A percentile compares a stretch with the other conserved stretches of the same genome.
Evolutionary conservation across 2,113 vertebrate species (phyloP).

Genomic region (Dipodomys spectabilis): DNA sequence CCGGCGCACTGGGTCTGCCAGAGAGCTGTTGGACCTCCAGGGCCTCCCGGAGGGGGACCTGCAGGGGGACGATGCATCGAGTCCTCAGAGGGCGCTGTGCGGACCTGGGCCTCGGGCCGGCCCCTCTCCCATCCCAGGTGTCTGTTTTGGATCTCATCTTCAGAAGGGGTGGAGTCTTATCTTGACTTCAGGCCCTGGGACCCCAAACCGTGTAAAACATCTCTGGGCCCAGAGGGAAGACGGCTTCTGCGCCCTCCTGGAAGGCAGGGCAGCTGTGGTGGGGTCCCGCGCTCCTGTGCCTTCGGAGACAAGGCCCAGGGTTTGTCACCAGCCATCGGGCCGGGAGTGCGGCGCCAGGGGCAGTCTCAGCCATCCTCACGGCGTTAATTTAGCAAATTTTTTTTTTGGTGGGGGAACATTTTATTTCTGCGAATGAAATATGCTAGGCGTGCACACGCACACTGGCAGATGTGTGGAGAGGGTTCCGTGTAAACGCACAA

Average conservation of each 20-base stretch:
- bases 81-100: not conserved
- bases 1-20: too few relatives aligned
- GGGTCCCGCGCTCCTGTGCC: not conserved
- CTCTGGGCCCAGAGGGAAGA: not conserved
- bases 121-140: not conserved
- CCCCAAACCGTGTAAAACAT: not conserved
- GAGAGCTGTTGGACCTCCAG: too few relatives aligned
- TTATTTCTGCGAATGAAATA: not conserved
- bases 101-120: not conserved
- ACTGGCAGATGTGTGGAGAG: not conserved
- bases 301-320: not conserved
- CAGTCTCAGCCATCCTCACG: not conserved
- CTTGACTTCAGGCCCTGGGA: not conserved
- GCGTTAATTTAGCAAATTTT: not conserved
- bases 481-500: not conserved
- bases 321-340: too few relatives aligned
- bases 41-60: too few relatives aligned
- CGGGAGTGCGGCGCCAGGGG: not conserved
- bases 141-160: not conserved
- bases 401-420: not conserved
- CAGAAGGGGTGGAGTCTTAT: not conserved
- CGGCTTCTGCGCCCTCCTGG: too few relatives aligned
- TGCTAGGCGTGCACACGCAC: accelerated
- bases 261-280: accelerated
- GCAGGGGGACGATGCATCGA: too few relatives aligned